phyloP scores from a whole-genome alignment of 2,888 invertebrate species.

The Dryadula phaetusa region DNA sequence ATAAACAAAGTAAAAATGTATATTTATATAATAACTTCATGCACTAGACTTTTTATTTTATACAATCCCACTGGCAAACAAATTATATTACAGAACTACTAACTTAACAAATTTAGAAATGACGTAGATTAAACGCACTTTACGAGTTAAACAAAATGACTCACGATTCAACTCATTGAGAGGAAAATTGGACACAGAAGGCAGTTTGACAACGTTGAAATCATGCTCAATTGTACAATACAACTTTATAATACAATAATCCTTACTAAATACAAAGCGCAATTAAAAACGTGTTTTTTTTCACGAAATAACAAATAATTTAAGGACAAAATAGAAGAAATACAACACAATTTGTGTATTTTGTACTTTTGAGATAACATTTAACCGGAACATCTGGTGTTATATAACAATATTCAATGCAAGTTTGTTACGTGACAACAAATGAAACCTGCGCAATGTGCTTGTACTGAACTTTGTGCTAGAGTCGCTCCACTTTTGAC shows the following conservation, averaged over 20 bases:
- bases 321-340: not conserved
- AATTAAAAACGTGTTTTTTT: too few relatives aligned
- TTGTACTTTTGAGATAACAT: constrained; percentile 5
- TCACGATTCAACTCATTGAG: constrained; percentile 17
- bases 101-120: constrained; percentile 16
- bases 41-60: too few relatives aligned
- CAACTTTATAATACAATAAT: not conserved
- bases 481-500: not conserved
- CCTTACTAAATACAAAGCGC: too few relatives aligned
- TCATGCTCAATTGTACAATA: not conserved
- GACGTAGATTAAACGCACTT: constrained; percentile 20
- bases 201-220: not conserved
- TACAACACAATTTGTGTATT: not conserved
- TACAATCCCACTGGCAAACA: too few relatives aligned
- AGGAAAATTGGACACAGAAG: constrained; percentile 4
- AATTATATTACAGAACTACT: not conserved
- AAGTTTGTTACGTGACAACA: constrained; percentile 4
- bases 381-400: not conserved
- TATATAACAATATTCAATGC: constrained; percentile 10
- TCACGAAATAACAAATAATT: too few relatives aligned
- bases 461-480: constrained; percentile 8
- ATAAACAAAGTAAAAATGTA: not conserved
- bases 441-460: constrained; percentile 13
- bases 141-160: constrained; percentile 24
- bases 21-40: too few relatives aligned